Percentiles rank a stretch among this genome's conserved stretches.
Evolutionary conservation across 2,113 vertebrate genomes (phyloP).

Genomic region (Cervus canadensis): DNA sequence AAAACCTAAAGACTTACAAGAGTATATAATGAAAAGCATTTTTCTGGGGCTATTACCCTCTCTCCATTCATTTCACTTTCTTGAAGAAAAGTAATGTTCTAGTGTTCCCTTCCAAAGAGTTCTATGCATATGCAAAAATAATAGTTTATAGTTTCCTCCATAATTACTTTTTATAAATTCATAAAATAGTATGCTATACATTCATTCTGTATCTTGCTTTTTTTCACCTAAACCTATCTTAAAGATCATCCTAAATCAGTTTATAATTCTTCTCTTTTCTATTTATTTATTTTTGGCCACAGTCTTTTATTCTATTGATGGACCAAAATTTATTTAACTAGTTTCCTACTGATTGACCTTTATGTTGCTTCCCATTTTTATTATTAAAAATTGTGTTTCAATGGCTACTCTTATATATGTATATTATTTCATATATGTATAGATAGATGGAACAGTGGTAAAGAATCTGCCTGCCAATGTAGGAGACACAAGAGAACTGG

Average conservation of each 20-base stretch:
- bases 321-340: neutral
- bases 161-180: neutral
- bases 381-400: constrained; percentile 19
- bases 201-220: neutral
- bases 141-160: neutral
- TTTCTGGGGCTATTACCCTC: neutral
- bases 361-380: neutral
- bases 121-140: neutral
- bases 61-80: neutral
- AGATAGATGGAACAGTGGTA: neutral
- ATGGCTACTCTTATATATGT: neutral
- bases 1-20: neutral
- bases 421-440: neutral
- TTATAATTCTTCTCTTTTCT: neutral
- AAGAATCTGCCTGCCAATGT: neutral
- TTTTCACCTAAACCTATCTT: neutral
- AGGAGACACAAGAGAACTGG: neutral
- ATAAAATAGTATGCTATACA: neutral
- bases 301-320: neutral
- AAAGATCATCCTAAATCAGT: neutral
- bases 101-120: neutral
- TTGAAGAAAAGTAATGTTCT: neutral
- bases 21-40: neutral
- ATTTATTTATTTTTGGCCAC: neutral
- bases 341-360: neutral